A percentile compares a stretch with the other conserved stretches of the same genome.
phyloP scores from a whole-genome alignment of 2,797 vertebrate species.

The Anabas testudineus region DNA sequence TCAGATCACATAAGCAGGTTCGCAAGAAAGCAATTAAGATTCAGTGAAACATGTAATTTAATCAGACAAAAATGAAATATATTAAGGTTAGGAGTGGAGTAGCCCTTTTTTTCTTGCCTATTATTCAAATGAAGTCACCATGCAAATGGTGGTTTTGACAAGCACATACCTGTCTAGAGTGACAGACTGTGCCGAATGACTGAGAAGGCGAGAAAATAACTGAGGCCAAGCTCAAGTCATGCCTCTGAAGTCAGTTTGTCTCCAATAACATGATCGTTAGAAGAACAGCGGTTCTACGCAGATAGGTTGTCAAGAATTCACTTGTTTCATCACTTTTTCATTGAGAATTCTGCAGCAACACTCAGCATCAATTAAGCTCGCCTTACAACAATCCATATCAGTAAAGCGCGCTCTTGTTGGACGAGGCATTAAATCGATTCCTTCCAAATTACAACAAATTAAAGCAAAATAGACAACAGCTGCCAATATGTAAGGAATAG shows the following conservation, averaged over 20 bases:
- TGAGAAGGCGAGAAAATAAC: constrained; percentile 47
- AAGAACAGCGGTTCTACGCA: constrained; percentile 13
- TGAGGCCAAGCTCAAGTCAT: constrained; percentile 15
- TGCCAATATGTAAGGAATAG: constrained; percentile 68
- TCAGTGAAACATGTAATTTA: constrained; percentile 92
- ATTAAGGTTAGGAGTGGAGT: constrained; percentile 79
- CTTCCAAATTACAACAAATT: constrained; percentile 79
- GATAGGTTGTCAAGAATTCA: constrained; percentile 52
- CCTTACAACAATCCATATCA: constrained; percentile 78
- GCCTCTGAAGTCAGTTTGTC: constrained; percentile 46
- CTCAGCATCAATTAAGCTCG: constrained; percentile 77
- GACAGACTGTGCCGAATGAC: constrained; percentile 51
- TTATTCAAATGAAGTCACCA: constrained; percentile 76
- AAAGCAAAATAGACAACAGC: constrained; percentile 75
- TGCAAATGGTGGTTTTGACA: constrained; percentile 61
- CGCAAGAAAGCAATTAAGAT: constrained; percentile 89
- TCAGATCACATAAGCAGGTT: constrained; percentile 86
- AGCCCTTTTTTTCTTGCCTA: constrained; percentile 58
- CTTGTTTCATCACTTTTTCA: constrained; percentile 67
- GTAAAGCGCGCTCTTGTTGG: constrained; percentile 71
- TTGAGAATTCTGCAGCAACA: constrained; percentile 65
- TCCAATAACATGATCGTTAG: constrained; percentile 44
- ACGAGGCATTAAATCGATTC: constrained; percentile 76
- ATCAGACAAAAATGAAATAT: constrained; percentile 85
- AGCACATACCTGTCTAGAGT: constrained; percentile 58